Evolutionary conservation across 2,113 vertebrate species (phyloP).

Genomic region (Myotis brandtii): DNA sequence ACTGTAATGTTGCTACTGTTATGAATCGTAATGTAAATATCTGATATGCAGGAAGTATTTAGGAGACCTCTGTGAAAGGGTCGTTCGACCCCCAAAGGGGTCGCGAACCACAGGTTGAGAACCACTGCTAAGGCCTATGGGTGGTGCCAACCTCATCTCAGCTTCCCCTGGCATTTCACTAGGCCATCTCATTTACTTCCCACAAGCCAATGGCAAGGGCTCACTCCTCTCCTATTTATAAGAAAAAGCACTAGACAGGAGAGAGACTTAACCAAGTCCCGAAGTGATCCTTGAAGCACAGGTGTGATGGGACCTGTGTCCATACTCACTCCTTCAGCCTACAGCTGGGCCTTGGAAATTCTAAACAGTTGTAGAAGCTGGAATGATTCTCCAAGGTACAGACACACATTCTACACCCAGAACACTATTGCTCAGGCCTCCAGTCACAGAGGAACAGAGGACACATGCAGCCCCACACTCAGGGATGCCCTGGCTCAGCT

Average conservation of each 20-base stretch:
- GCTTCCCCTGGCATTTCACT: background rate
- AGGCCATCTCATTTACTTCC: background rate
- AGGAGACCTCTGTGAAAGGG: too few relatives aligned
- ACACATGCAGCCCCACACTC: background rate
- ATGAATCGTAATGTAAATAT: too few relatives aligned
- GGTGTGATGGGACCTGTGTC: background rate
- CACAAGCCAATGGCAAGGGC: background rate
- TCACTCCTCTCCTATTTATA: too few relatives aligned
- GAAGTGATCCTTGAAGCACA: too few relatives aligned
- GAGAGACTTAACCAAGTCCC: too few relatives aligned
- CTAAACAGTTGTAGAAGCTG: fast-evolving
- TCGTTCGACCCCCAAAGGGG: too few relatives aligned
- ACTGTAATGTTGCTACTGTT: too few relatives aligned
- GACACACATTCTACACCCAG: background rate
- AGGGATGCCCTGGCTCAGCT: background rate
- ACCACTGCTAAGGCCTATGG: too few relatives aligned
- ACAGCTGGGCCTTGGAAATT: too few relatives aligned
- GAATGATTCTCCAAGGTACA: background rate
- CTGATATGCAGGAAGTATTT: too few relatives aligned
- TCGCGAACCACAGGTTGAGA: too few relatives aligned
- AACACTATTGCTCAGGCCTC: background rate
- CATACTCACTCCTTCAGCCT: background rate
- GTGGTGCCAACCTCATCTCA: background rate
- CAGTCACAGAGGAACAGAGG: background rate
- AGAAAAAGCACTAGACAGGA: background rate